Evolutionary conservation across 2,113 vertebrate genomes (phyloP).

Genomic region (Prunella himalayana): DNA sequence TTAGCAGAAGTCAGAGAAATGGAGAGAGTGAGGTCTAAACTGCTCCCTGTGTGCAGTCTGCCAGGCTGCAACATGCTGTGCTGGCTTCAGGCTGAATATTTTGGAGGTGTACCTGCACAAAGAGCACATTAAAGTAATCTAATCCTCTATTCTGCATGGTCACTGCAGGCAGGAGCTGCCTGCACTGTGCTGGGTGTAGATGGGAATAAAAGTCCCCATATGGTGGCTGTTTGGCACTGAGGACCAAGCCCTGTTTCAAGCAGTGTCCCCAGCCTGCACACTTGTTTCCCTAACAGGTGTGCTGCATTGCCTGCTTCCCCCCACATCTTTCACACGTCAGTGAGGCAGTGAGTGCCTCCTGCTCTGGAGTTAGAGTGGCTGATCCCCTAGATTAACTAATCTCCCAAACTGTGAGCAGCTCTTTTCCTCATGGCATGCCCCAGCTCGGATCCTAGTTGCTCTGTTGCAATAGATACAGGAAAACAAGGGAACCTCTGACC

Average conservation of each 20-base stretch:
- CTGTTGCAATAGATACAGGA: neutral
- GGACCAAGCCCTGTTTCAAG: neutral
- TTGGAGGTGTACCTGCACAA: neutral
- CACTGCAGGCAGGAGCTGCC: neutral
- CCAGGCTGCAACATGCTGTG: neutral
- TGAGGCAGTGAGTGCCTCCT: fast-evolving
- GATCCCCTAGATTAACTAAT: neutral
- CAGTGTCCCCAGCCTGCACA: neutral
- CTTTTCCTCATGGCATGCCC: neutral
- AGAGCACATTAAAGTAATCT: neutral
- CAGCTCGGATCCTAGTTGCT: fast-evolving
- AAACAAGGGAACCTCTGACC: fast-evolving
- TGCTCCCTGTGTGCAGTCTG: neutral
- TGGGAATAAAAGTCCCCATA: neutral
- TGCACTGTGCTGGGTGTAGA: neutral
- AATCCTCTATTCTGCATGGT: neutral
- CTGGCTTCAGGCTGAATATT: neutral
- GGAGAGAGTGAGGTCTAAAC: neutral
- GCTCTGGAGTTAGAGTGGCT: neutral
- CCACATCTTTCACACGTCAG: neutral
- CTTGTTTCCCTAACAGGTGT: neutral
- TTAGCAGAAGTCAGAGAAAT: neutral
- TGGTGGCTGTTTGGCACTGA: neutral
- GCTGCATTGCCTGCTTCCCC: neutral
- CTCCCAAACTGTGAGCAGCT: neutral